Evolutionary conservation across 1,140 invertebrate genomes (phyloP), one percentile per base, ranked within the genome.

Genomic region (Philotrypesis tridentata): DNA sequence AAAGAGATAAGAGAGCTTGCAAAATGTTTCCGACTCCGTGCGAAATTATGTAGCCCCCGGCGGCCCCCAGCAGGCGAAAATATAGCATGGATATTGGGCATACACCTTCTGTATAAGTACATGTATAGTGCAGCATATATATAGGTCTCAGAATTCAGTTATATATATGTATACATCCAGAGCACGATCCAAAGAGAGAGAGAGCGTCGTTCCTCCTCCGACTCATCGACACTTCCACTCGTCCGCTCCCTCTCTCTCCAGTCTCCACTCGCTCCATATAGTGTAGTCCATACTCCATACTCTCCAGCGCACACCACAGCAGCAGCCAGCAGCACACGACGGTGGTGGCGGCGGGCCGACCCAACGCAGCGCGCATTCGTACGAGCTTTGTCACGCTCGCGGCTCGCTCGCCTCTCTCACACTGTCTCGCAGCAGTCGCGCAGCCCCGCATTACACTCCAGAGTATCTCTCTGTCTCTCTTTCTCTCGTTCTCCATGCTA

Each of bases 171-270:
- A 43, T 9, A 43, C 17, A 43, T 14, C 17, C 40, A 3, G 12
- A 73, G 25, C 11, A 43, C 17, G n/a, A 43, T 43, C 40, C 40
- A 63, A n/a, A 60, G 55, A 60, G 61, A 0, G 21, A n/a, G 63
- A 31, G 40, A n/a, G 78, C 70, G 70, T 73, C 70, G 70, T 55
- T 80, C 71, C 71, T 80, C 61, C 60, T 74, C 79, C 33, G 31
- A 80, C 70, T 74, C 33, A 73, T 80, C 79, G 37, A 55, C 25
- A 74, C 55, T 73, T 43, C 29, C 76, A 61, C 33, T 63, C 21
- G 55, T 12, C 33, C 48, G 23, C 21, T 80, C 68, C 55, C 72
- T 80, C 31, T 63, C 31, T 73, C 70, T n/a, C n/a, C n/a, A n/a
- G n/a, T n/a, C n/a, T n/a, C n/a, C n/a, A n/a, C n/a, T n/a, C n/a